Evolutionary conservation across 2,113 vertebrate genomes (phyloP), one percentile per base, ranked within the genome.

Genomic region (Pelecanus crispus): DNA sequence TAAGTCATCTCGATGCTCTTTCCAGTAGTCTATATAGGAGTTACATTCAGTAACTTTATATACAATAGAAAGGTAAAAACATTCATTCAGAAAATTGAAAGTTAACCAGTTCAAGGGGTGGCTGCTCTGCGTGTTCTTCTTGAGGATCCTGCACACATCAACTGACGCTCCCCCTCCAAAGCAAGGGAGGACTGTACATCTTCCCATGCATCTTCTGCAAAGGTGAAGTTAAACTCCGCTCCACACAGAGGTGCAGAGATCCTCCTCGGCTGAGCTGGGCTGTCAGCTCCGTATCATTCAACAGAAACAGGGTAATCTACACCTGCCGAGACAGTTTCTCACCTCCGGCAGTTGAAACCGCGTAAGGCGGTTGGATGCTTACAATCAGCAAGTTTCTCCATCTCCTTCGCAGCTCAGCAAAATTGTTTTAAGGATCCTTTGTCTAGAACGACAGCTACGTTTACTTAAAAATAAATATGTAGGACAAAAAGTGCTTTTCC

Each of bases 401-500:
- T 25, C 65, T 90, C 42, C 79, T 68, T 1, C 45, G 56, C 66
- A 49, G 34, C 25, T 91, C 73, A 79, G 52, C 26, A 65, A 28
- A 88, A 92, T 25, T n/a, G n/a, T 62, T 90, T 74, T 38, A 45
- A 59, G 92, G 86, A 75, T 45, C 45, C 12, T 81, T 73, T 79
- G 70, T 91, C 84, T 47, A n/a, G 31, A 91, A 53, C 4, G 47
- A 79, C 58, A 79, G 68, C 40, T 32, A 19, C 2, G 2, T 74
- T 95, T 73, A 75, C 70, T 74, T 53, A 65, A 59, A 94, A 94
- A 75, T 68, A 91, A 93, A 88, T 36, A 32, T 1, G 3, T 0
- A 91, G 85, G 63, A 65, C 86, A 92, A 81, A 94, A 94, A 93
- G 68, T 38, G 71, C 56, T 82, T 85, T 63, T 62, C 70, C 89